phyloP scores from a whole-genome alignment of 2,888 invertebrate genomes.

The Scrobipalpa costella region DNA sequence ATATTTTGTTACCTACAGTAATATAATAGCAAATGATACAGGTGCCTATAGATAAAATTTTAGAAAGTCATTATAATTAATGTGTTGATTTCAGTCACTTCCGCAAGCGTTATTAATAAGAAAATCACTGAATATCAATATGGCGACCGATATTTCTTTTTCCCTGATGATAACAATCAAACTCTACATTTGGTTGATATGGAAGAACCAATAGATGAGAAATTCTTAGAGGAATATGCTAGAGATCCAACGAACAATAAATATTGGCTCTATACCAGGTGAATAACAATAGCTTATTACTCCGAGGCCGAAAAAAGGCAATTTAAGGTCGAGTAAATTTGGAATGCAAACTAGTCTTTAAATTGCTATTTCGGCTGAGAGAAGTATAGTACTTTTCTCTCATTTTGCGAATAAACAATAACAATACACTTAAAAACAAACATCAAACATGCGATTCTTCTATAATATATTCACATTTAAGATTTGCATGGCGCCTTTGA shows the following conservation, averaged over 20 bases:
- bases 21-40: neutral
- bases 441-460: too few species aligned
- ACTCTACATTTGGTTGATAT: conserved; percentile 48
- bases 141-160: conserved; percentile 53
- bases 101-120: conserved; percentile 51
- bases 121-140: conserved; percentile 36
- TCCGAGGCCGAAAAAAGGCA: too few species aligned
- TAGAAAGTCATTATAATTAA: neutral
- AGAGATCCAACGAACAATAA: conserved; percentile 46
- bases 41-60: too few species aligned
- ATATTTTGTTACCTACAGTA: too few species aligned
- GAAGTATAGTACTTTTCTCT: too few species aligned
- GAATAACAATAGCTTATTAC: conserved; percentile 13
- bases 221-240: conserved; percentile 38
- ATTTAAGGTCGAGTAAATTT: too few species aligned
- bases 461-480: too few species aligned
- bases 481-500: too few species aligned
- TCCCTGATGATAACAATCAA: conserved; percentile 52
- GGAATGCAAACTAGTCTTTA: too few species aligned
- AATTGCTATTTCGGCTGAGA: too few species aligned
- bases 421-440: too few species aligned
- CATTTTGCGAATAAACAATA: too few species aligned
- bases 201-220: conserved; percentile 43
- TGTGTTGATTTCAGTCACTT: conserved; percentile 41
- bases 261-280: conserved; percentile 59